Conservation (phyloP, 2,113 vertebrate species). For the Eurystomus gularis region DNA sequence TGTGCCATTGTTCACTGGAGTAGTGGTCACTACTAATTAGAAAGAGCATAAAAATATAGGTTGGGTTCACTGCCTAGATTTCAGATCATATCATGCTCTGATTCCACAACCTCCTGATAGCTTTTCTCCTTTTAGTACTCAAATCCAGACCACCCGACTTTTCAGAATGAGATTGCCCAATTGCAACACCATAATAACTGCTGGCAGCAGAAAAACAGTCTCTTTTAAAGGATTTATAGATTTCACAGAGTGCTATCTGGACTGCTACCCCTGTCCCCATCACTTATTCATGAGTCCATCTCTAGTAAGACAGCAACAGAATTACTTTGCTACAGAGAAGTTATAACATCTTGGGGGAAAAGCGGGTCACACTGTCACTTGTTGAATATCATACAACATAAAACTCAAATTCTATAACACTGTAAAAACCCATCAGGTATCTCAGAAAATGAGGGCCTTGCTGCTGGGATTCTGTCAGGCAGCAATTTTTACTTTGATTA, state of each 20-base stretch:
- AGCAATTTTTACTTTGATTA: slow-evolving; percentile 73
- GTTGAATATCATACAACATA: slow-evolving; percentile 59
- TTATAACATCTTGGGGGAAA: slow-evolving; percentile 64
- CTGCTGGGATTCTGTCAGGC: slow-evolving; percentile 56
- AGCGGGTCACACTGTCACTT: slow-evolving; percentile 54
- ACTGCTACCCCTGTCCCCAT: slow-evolving; percentile 60
- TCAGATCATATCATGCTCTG: background rate
- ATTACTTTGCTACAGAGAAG: slow-evolving; percentile 70
- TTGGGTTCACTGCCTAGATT: background rate
- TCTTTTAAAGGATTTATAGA: slow-evolving; percentile 63
- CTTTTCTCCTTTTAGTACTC: background rate
- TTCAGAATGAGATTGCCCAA: slow-evolving; percentile 54
- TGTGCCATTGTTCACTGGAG: background rate
- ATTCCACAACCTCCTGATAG: background rate
- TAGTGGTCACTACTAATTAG: background rate
- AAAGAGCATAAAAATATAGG: background rate
- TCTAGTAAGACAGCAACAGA: slow-evolving; percentile 66
- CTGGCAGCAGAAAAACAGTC: slow-evolving; percentile 28
- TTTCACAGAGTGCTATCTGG: slow-evolving; percentile 49
- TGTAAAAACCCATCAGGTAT: slow-evolving; percentile 62
- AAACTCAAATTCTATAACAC: slow-evolving; percentile 38
- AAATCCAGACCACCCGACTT: background rate
- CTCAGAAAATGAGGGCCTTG: slow-evolving; percentile 61
- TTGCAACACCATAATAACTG: slow-evolving; percentile 27
- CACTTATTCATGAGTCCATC: slow-evolving; percentile 72